These are phyloP conservation scores for Drosophila oshimai DNA, from an alignment of 1,140 invertebrate species.

Conservation along the genomic window DNA sequence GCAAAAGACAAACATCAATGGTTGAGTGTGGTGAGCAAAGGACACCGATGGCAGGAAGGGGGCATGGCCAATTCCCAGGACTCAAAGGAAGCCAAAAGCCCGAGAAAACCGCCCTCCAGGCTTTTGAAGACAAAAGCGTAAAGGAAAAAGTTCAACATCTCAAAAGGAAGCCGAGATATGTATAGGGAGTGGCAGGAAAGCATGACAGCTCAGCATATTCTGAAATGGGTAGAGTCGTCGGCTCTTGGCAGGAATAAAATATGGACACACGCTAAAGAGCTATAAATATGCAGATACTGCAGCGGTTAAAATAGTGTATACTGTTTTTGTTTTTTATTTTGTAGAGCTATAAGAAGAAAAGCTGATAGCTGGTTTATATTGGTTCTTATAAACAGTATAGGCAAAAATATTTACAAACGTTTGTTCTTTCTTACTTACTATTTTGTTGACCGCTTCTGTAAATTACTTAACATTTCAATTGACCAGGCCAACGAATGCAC, in stretches of 20 bases:
- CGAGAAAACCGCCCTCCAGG: slow-evolving; percentile 14
- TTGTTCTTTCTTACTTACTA: too few relatives aligned
- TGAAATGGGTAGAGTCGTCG: slow-evolving; percentile 24
- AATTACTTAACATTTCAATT: slow-evolving; percentile 34
- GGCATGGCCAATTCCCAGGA: slow-evolving; percentile 10
- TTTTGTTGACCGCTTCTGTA: not conserved
- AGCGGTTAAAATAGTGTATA: not conserved
- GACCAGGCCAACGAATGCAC: slow-evolving; percentile 23
- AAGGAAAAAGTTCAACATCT: slow-evolving; percentile 39
- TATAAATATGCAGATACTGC: slow-evolving; percentile 14
- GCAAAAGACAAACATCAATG: slow-evolving; percentile 58
- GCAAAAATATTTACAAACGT: too few relatives aligned
- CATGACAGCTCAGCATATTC: slow-evolving; percentile 43
- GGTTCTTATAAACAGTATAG: too few relatives aligned
- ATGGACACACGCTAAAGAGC: not conserved
- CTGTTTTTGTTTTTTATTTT: too few relatives aligned
- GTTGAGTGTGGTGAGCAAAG: not conserved
- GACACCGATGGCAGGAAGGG: not conserved
- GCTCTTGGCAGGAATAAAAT: not conserved
- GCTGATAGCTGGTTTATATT: too few relatives aligned
- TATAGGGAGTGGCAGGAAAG: slow-evolving; percentile 1
- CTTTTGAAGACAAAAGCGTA: slow-evolving; percentile 27
- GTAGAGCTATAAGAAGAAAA: too few relatives aligned
- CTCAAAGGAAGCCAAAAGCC: slow-evolving; percentile 31
- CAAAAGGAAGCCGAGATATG: slow-evolving; percentile 12